Percentiles rank a stretch among this genome's conserved stretches.
Evolutionary conservation across 2,888 invertebrate species (phyloP).

Genomic region (Eilema sororculum): DNA sequence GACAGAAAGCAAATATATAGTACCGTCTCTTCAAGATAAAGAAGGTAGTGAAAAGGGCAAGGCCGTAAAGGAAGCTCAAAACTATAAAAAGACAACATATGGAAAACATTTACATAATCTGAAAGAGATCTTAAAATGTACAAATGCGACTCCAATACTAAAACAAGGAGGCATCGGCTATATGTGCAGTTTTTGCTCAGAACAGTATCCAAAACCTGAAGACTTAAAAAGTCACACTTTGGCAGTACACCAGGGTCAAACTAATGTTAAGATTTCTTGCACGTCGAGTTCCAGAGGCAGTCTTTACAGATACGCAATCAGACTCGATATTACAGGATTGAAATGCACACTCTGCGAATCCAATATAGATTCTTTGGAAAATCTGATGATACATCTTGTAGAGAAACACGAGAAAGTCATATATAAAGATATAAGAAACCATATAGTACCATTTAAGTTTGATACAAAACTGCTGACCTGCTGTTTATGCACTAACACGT

Average conservation of each 20-base stretch:
- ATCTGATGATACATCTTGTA: slow-evolving; percentile 33
- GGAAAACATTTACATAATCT: slow-evolving; percentile 65
- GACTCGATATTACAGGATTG: slow-evolving; percentile 20
- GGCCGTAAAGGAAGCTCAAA: neutral
- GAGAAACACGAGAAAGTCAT: slow-evolving; percentile 30
- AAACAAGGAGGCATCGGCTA: slow-evolving; percentile 65
- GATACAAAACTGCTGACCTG: slow-evolving; percentile 48
- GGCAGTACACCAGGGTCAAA: slow-evolving; percentile 14
- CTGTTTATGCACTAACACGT: slow-evolving; percentile 47
- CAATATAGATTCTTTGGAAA: slow-evolving; percentile 29
- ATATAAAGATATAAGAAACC: slow-evolving; percentile 43
- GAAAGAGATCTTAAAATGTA: slow-evolving; percentile 59
- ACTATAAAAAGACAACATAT: neutral
- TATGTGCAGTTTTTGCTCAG: slow-evolving; percentile 67
- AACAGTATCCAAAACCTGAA: slow-evolving; percentile 60
- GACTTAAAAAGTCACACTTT: slow-evolving; percentile 60
- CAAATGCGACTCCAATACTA: slow-evolving; percentile 73
- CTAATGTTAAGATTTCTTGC: slow-evolving; percentile 13
- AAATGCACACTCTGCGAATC: slow-evolving; percentile 12
- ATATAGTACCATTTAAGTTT: slow-evolving; percentile 36
- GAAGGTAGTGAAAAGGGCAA: slow-evolving; percentile 4
- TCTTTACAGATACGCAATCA: slow-evolving; percentile 8
- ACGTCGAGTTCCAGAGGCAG: neutral
- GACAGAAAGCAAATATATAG: slow-evolving; percentile 18
- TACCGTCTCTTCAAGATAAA: slow-evolving; percentile 2